A percentile compares a stretch with the other conserved stretches of the same genome.
phyloP scores from a whole-genome alignment of 35 echinoderm and acorn worm genomes.

The Patiria miniata region DNA sequence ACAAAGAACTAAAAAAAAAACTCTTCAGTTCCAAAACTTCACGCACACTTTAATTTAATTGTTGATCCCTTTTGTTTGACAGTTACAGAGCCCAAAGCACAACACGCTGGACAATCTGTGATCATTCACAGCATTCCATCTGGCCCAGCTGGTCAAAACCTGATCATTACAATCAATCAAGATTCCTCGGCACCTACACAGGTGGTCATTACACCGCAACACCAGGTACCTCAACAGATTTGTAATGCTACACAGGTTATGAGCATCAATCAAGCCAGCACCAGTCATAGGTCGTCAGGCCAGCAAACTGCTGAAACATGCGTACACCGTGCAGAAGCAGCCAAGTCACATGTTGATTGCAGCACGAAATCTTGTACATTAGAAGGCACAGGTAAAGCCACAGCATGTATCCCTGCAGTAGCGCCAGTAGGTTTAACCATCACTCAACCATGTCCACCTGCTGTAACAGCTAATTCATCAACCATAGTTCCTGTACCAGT shows the following conservation, averaged over 20 bases:
- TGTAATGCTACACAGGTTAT: background rate
- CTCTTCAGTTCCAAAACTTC: too few species aligned
- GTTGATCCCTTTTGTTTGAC: background rate
- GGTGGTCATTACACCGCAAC: conserved; percentile 80
- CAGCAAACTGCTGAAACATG: too few species aligned
- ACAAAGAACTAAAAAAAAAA: too few species aligned
- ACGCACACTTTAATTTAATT: too few species aligned
- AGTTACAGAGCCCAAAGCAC: background rate
- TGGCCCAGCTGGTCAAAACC: conserved; percentile 58
- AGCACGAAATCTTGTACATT: too few species aligned
- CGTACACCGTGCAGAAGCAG: too few species aligned
- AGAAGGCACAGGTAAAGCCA: background rate
- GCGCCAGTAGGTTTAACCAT: background rate
- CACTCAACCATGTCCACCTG: background rate
- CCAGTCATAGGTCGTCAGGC: too few species aligned
- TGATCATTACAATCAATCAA: conserved; percentile 89
- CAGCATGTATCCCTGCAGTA: background rate
- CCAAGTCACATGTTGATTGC: too few species aligned
- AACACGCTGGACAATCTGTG: conserved; percentile 41
- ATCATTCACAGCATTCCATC: conserved; percentile 71
- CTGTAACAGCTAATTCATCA: background rate
- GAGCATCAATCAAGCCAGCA: too few species aligned
- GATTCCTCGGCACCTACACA: conserved; percentile 64
- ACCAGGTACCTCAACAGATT: background rate
- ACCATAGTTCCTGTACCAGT: background rate